Base-by-base conservation (phyloP, 2,797 vertebrate genomes). In the Artibeus jamaicensis region DNA sequence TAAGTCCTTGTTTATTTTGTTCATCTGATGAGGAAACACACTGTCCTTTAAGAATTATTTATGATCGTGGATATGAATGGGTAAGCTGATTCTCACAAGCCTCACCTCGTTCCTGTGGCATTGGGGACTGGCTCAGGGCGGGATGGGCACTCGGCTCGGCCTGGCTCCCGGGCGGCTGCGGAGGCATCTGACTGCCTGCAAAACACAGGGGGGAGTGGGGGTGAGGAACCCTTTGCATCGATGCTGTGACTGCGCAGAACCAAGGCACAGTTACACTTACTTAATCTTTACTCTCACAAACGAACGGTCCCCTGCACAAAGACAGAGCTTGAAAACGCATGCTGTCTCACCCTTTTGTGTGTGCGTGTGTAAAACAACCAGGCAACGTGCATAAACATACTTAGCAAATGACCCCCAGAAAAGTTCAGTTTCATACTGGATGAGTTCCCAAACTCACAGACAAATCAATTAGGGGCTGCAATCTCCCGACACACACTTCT, bases 91-190 rank as follows among this genome's bases (percentile, higher is more conserved):
- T 85, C 24, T n/a, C 0, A 16, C 2, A 76, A 32, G 9, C n/a
- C 21, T 65, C 97, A 99, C 99, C 99, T 99, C 99, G 99, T 96
- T 99, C 99, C 98, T 99, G 99, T 97, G 99, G 98, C 99, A 99
- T 99, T 94, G 99, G 99, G 67, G 99, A 99, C 97, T 99, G 99
- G 97, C 99, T 99, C 98, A 99, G 98, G 94, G 99, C 99, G 89
- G 99, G 99, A 95, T 99, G 99, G 97, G 98, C 98, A 98, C 99
- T 99, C 94, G 99, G 98, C 90, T 99, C 99, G n/a, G 99, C 98
- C 97, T 99, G 99, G 97, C 98, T 99, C 97, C 99, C 99, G 90
- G 99, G 98, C 96, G 98, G 99, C 98, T 99, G 99, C 0, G 99
- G 98, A 84, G 99, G 98, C 98, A 99, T 98, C 96, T 99, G 98